These are phyloP conservation scores for Drosophila barbarae DNA, from an alignment of 2,888 invertebrate genomes.

Conservation along the genomic window DNA sequence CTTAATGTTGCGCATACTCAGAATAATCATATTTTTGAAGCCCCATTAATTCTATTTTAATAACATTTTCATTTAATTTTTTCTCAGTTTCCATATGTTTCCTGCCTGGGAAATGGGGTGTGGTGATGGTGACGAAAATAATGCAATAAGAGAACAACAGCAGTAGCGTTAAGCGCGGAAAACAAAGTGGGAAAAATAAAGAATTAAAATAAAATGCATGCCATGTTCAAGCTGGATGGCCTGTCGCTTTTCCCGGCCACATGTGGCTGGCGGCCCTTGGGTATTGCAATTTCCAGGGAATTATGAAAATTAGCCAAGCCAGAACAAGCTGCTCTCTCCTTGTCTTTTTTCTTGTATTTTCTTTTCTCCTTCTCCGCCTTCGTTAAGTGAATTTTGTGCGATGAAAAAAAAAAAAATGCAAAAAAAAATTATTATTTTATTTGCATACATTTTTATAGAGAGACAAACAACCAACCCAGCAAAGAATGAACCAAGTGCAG, in stretches of 20 bases:
- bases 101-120: conserved; percentile 53
- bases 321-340: conserved; percentile 22
- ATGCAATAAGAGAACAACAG: conserved; percentile 21
- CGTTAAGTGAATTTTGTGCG: conserved; percentile 58
- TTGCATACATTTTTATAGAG: conserved; percentile 69
- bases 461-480: conserved; percentile 3
- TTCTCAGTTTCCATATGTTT: conserved; percentile 27
- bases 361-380: conserved; percentile 1
- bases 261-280: conserved; percentile 36
- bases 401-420: conserved; percentile 7
- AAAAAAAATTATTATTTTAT: conserved; percentile 65
- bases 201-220: conserved; percentile 66
- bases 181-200: conserved; percentile 17
- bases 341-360: neutral
- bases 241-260: conserved; percentile 62
- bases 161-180: conserved; percentile 11
- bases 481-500: neutral
- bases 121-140: conserved; percentile 47
- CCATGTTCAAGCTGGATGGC: conserved; percentile 60
- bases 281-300: conserved; percentile 64
- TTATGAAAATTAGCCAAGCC: conserved; percentile 75
- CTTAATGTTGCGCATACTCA: neutral
- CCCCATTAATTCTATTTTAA: conserved; percentile 7
- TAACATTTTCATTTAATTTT: neutral
- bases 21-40: neutral